A percentile compares a stretch with the other conserved stretches of the same genome.
Evolutionary conservation across 2,888 invertebrate genomes (phyloP).

Genomic region (Pimpla rufipes): DNA sequence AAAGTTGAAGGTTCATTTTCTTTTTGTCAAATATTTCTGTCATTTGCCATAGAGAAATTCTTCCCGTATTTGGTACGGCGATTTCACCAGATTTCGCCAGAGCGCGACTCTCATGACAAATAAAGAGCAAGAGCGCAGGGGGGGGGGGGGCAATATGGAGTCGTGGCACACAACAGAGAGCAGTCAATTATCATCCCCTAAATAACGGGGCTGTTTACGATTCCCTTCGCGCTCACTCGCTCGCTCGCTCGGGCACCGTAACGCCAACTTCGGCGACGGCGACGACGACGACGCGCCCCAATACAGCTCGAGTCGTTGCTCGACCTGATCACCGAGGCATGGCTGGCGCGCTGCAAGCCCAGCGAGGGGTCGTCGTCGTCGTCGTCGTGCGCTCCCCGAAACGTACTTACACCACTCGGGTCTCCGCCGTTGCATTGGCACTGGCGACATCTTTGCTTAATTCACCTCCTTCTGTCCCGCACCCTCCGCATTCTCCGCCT

Average conservation of each 20-base stretch:
- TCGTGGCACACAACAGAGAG: conserved; percentile 62
- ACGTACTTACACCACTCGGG: conserved; percentile 40
- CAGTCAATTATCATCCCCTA: conserved; percentile 83
- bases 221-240: conserved; percentile 72
- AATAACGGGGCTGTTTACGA: conserved; percentile 83
- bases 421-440: conserved; percentile 72
- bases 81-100: too few relatives aligned
- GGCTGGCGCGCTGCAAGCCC: conserved; percentile 44
- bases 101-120: conserved; percentile 41
- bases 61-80: too few relatives aligned
- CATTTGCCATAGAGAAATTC: too few relatives aligned
- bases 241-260: conserved; percentile 43
- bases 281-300: conserved; percentile 53
- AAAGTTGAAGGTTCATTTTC: too few relatives aligned
- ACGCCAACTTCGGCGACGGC: conserved; percentile 63
- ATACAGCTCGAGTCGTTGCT: conserved; percentile 58
- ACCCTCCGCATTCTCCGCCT: conserved; percentile 33
- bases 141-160: conserved; percentile 52
- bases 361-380: conserved; percentile 56
- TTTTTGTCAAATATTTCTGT: too few relatives aligned
- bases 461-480: conserved; percentile 54
- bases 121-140: neutral
- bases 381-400: conserved; percentile 57
- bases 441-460: conserved; percentile 85
- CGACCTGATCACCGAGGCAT: conserved; percentile 63